Percentiles rank a stretch among this genome's conserved stretches.
Evolutionary conservation across 2,888 invertebrate genomes (phyloP).

Genomic region (Eudemis profundana): DNA sequence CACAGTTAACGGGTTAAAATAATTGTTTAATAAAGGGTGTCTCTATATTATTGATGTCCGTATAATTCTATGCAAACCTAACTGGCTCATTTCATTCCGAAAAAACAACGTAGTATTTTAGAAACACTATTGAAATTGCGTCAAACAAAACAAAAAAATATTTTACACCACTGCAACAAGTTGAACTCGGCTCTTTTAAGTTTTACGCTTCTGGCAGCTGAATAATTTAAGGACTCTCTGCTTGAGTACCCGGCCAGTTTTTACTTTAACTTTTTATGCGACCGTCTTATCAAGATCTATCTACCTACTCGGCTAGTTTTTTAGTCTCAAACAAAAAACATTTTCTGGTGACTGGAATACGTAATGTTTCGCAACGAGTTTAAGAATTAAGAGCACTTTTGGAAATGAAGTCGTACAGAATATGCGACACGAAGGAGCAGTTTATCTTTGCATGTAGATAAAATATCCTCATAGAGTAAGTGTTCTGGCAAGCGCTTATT

Average conservation of each 20-base stretch:
- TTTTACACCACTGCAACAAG: slow-evolving; percentile 29
- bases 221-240: slow-evolving; percentile 41
- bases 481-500: no score
- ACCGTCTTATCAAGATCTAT: slow-evolving; percentile 25
- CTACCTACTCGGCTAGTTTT: slow-evolving; percentile 17
- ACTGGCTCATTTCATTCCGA: no score
- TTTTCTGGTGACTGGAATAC: slow-evolving; percentile 15
- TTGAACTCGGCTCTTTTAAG: slow-evolving; percentile 30
- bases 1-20: no score
- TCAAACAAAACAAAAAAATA: slow-evolving; percentile 3
- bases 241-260: slow-evolving; percentile 29
- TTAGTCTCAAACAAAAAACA: slow-evolving; percentile 6
- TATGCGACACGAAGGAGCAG: background rate
- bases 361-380: background rate
- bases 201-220: slow-evolving; percentile 27
- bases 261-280: slow-evolving; percentile 32
- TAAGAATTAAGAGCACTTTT: slow-evolving; percentile 1
- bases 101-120: background rate
- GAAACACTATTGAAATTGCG: background rate
- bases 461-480: no score
- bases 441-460: background rate
- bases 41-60: no score
- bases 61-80: no score
- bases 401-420: background rate
- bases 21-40: no score